Evolutionary conservation across 2,888 invertebrate genomes (phyloP), one percentile per base, ranked within the genome.

Genomic region (Drosophila cognata): DNA sequence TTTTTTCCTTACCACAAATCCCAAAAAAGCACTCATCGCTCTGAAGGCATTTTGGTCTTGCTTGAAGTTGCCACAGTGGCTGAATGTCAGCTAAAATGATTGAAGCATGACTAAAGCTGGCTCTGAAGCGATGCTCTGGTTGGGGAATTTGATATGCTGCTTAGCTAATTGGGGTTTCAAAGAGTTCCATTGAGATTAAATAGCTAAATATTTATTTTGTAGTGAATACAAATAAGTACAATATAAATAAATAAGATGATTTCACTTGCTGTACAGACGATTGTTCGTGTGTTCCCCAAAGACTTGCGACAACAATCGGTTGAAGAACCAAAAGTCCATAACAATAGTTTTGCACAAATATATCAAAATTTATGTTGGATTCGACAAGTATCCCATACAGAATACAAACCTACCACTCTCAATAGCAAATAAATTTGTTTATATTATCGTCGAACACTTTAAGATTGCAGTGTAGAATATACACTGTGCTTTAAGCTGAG

Each of bases 11-110:
- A 25, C 28, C 36, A 53, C 1, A 63, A 64, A 56, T 50, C 75
- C 62, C 25, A 55, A 79, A 65, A 73, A 62, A 68, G 53, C 60
- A 53, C 29, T 58, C 64, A 48, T 36, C 62, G 43, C 31, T 43
- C 48, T 55, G 28, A 31, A 43, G 31, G 33, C 25, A 60, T 56
- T 33, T 46, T 16, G 50, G 51, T 36, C n/a, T 31, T 36, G 51
- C 35, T 28, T n/a, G 41, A 50, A 65, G 50, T 62, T 43, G 46
- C 25, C 46, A 28, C 56, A 65, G 61, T 56, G 52, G 10, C 21
- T 61, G 36, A 21, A 48, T 31, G 38, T 21, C 51, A 61, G 28
- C 21, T 18, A 53, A 38, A 62, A 38, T 71, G 41, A n/a, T 63
- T n/a, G 29, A 57, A 53, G 28, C 46, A 52, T 21, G 43, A 43